Evolutionary conservation across 2,888 invertebrate genomes (phyloP).

Genomic region (Xylocampa areola): DNA sequence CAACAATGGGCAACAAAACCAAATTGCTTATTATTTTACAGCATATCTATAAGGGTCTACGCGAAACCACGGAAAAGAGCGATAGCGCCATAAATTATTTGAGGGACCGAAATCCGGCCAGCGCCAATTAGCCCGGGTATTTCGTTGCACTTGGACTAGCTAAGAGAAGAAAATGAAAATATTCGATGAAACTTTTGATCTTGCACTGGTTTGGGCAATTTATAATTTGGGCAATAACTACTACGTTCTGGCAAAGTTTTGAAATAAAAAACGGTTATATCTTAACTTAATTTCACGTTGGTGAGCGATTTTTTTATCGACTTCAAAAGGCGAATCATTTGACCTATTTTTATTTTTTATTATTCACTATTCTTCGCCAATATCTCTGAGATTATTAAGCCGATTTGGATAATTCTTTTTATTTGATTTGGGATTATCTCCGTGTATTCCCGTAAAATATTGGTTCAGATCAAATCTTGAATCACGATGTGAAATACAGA

Average conservation of each 20-base stretch:
- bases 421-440: too few relatives aligned
- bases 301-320: too few relatives aligned
- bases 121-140: slow-evolving; percentile 70
- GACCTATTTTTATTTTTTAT: too few relatives aligned
- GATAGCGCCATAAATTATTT: slow-evolving; percentile 67
- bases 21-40: slow-evolving; percentile 43
- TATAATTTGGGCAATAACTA: slow-evolving; percentile 32
- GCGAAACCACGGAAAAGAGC: slow-evolving; percentile 41
- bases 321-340: too few relatives aligned
- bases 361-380: too few relatives aligned
- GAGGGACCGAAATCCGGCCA: slow-evolving; percentile 65
- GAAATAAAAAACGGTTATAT: too few relatives aligned
- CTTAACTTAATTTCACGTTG: slow-evolving; percentile 22
- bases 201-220: slow-evolving; percentile 5
- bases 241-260: slow-evolving; percentile 12
- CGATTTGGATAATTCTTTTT: too few relatives aligned
- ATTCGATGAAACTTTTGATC: slow-evolving; percentile 48
- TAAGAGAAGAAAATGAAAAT: slow-evolving; percentile 58
- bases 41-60: slow-evolving; percentile 23
- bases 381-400: too few relatives aligned
- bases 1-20: slow-evolving; percentile 21
- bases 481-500: too few relatives aligned
- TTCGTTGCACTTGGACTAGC: slow-evolving; percentile 60
- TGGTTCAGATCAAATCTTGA: too few relatives aligned
- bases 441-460: too few relatives aligned